Percentiles rank a stretch among this genome's conserved stretches.
phyloP scores from a whole-genome alignment of 2,797 vertebrate species.

The Myotis vivesi region DNA sequence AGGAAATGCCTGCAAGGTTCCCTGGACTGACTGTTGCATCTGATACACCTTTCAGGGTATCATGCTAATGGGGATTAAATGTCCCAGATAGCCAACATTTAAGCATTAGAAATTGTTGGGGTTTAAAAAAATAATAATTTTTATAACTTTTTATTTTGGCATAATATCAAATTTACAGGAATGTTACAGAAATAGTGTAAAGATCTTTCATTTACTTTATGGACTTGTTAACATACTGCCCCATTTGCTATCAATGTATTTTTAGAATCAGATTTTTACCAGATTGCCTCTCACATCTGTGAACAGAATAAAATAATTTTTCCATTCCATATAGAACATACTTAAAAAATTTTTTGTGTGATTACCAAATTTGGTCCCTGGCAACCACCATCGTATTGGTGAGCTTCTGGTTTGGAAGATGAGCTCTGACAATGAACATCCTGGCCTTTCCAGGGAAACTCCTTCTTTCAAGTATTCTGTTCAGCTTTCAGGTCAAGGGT shows the following conservation, averaged over 20 bases:
- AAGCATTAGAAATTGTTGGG: neutral
- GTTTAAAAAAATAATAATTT: neutral
- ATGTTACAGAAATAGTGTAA: neutral
- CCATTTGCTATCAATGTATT: neutral
- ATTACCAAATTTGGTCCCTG: neutral
- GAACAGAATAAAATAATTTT: neutral
- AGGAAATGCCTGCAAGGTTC: neutral
- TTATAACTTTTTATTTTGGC: neutral
- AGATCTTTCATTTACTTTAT: neutral
- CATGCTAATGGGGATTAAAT: neutral
- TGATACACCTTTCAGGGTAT: neutral
- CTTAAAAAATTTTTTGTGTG: neutral
- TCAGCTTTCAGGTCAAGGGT: neutral
- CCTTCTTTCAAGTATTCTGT: neutral
- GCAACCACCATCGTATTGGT: neutral
- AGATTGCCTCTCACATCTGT: neutral
- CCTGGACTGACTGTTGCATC: neutral
- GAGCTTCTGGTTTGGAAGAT: neutral
- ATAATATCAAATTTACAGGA: constrained; percentile 15
- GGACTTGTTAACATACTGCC: neutral
- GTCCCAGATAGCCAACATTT: neutral
- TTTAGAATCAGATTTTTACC: constrained; percentile 25
- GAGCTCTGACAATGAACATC: neutral
- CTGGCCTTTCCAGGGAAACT: neutral
- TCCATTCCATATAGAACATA: neutral